Base-by-base conservation (phyloP, 2,113 vertebrate genomes). In the Istiophorus platypterus region DNA sequence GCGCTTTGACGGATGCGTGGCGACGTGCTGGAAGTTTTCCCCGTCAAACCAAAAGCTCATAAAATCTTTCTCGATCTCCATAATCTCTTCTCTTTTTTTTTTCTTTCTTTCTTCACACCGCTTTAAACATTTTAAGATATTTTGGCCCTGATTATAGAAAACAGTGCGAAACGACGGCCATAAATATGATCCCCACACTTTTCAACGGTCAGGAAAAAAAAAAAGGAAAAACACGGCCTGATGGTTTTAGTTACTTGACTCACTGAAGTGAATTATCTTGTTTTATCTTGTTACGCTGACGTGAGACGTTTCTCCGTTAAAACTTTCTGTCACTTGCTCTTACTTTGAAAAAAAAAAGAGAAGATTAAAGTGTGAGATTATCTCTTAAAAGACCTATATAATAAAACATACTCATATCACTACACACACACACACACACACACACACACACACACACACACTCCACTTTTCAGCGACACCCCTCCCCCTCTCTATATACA, bases 381-480 rank as follows among this genome's bases (percentile, higher is more conserved):
- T 68, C 49, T 52, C 31, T 27, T 66, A 47, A 70, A 37, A 76
- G 59, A 66, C 67, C 20, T 24, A 27, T 10, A 22, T 20, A 22
- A 18, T 56, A 52, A 62, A 31, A 69, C 47, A 20, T 11, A 65
- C 85, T 83, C 70, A 26, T 76, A 85, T 87, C 80, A 62, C 62
- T 84, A 72, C 64, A 67, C 71, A 41, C 67, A 71, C 69, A 58
- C 69, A 58, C 67, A 71, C 69, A 58, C 72, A 73, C 70, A 65
- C 76, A 72, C 64, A 67, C 71, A 41, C 67, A 71, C 69, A 58
- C 69, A 58, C 67, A 71, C 69, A 58, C 72, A 73, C 70, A 65
- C 73, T 84, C 73, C 84, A 72, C 81, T 76, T 82, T 76, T 66
- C 81, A 83, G 81, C 8, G 49, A 76, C 77, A 68, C 77, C 67